Percentiles rank a stretch among this genome's conserved stretches.
phyloP scores from a whole-genome alignment of 2,797 vertebrate genomes.

The Sebastes variabilis region DNA sequence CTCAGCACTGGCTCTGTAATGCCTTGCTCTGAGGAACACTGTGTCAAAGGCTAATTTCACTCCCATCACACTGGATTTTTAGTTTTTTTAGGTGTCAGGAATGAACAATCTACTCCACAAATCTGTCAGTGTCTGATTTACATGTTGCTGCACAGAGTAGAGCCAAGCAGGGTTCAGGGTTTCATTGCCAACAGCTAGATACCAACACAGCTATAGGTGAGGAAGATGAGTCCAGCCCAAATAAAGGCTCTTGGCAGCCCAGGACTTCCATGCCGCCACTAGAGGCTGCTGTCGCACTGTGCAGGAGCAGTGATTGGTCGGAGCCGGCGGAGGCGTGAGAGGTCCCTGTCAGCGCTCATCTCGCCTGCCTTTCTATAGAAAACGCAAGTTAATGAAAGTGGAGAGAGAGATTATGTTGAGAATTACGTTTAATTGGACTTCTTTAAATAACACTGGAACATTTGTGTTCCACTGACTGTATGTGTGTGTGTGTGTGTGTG shows the following conservation, averaged over 20 bases:
- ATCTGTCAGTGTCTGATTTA: neutral
- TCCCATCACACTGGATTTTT: neutral
- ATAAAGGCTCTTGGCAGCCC: neutral
- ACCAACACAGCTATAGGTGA: neutral
- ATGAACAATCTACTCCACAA: neutral
- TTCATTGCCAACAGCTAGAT: neutral
- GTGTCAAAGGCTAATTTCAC: neutral
- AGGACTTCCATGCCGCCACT: conserved; percentile 16
- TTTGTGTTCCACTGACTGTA: conserved; percentile 12
- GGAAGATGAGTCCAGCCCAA: neutral
- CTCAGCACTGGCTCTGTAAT: neutral
- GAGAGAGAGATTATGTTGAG: conserved; percentile 77
- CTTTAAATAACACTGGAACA: conserved; percentile 77
- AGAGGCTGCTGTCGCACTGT: conserved; percentile 76
- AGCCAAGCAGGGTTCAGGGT: neutral
- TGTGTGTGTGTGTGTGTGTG: neutral
- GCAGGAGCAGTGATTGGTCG: neutral
- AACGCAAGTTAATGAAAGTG: conserved; percentile 79
- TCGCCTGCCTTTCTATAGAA: conserved; percentile 67
- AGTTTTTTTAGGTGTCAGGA: neutral
- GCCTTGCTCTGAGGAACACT: neutral
- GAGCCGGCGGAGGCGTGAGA: conserved; percentile 37
- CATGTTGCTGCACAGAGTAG: too few relatives aligned
- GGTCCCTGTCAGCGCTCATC: conserved; percentile 62
- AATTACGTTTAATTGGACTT: conserved; percentile 80